phyloP scores from a whole-genome alignment of 2,797 vertebrate species.

The Xiphorhynchus erythropygius region DNA sequence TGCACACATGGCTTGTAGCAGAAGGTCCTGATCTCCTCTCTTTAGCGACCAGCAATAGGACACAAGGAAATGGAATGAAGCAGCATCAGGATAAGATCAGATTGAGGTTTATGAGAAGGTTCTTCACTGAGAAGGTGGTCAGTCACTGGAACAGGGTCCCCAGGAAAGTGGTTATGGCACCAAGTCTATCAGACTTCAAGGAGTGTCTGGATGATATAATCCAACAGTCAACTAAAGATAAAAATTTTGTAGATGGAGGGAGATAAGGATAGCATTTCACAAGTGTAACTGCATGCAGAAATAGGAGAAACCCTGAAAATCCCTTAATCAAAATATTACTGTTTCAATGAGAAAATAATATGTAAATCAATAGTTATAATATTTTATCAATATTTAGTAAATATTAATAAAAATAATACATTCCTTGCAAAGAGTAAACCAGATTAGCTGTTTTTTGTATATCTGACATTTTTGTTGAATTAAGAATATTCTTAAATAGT shows the following conservation, averaged over 20 bases:
- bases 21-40: background rate
- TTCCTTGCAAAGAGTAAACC: background rate
- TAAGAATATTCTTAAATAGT: background rate
- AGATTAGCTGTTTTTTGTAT: background rate
- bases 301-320: background rate
- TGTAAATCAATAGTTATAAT: background rate
- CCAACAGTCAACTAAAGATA: background rate
- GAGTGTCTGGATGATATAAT: background rate
- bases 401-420: no score
- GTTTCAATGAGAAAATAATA: background rate
- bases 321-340: background rate
- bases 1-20: rapidly evolving
- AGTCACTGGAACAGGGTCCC: background rate
- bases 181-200: background rate
- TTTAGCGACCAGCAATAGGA: background rate
- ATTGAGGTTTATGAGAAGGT: background rate
- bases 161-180: background rate
- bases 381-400: background rate
- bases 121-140: background rate
- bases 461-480: background rate
- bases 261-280: background rate
- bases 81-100: background rate
- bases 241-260: background rate
- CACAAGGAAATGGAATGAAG: background rate
- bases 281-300: background rate